Evolutionary conservation across 1,140 invertebrate species (phyloP), one percentile per base, ranked within the genome.

Genomic region (Drosophila novamexicana): DNA sequence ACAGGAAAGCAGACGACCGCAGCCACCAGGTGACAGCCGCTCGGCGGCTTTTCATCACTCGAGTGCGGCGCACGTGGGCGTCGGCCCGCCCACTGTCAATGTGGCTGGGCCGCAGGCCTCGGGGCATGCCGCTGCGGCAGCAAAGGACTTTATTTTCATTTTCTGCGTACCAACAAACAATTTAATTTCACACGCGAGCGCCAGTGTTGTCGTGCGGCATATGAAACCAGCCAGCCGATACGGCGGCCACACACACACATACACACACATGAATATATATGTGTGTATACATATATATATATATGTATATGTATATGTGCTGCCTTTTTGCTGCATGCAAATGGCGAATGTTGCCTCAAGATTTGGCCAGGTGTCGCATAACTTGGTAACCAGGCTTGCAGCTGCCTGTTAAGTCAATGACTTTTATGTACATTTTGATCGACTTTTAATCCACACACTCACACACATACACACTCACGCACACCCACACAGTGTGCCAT

Each of bases 361-460:
- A 86, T 67, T 86, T 49, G 53, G 69, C 45, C 82, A 86, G 82
- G 74, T 86, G 75, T 52, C 65, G 49, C 73, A 73, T 54, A 79
- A 72, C 70, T 75, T 76, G 50, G 58, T 16, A n/a, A 40, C 54
- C 40, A 45, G 42, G 37, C 56, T 36, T 37, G 61, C 44, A 7
- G 40, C 59, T 56, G 73, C 80, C 64, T 80, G 79, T 88, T 89
- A 89, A 89, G 83, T 88, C 83, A 89, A 88, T 88, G 83, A 89
- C 84, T 88, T 88, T 88, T 88, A 88, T 88, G 84, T 80, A 88
- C 83, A 88, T 84, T 89, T 86, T 89, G 83, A 88, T 88, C 80
- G 83, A 84, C 84, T 88, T 88, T 88, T 88, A 88, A 88, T 88
- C 84, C 83, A 88, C 80, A 77, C 65, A 16, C 34, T 42, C 70